phyloP scores from a whole-genome alignment of 2,797 vertebrate genomes.

The Acrossocheilus wenchowensis region DNA sequence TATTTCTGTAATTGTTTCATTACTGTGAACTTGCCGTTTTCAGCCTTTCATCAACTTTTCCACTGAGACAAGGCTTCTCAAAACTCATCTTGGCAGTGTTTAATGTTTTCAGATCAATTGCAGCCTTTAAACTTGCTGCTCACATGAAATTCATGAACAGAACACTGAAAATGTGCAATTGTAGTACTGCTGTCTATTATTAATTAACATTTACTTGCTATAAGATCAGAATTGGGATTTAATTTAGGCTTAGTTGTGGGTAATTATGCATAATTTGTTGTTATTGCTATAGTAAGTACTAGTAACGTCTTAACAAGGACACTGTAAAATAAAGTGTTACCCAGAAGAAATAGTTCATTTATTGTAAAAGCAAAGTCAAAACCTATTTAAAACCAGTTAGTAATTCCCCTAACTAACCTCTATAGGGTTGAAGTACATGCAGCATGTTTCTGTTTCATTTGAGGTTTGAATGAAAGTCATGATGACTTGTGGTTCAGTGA shows the following conservation, averaged over 20 bases:
- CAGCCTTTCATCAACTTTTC: slow-evolving; percentile 28
- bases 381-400: neutral
- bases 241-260: neutral
- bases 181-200: neutral
- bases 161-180: neutral
- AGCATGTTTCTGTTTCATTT: neutral
- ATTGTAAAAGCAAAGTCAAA: neutral
- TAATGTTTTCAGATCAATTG: slow-evolving; percentile 19
- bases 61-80: slow-evolving; percentile 20
- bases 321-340: neutral
- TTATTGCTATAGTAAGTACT: neutral
- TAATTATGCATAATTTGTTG: neutral
- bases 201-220: neutral
- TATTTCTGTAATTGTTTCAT: slow-evolving; percentile 10
- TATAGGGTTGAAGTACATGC: neutral
- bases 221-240: neutral
- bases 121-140: neutral
- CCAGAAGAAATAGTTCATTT: neutral
- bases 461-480: neutral
- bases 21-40: neutral
- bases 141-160: neutral
- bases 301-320: neutral
- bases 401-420: neutral
- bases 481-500: neutral
- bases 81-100: slow-evolving; percentile 24